These are phyloP conservation scores for Potorous gilbertii DNA, from an alignment of 2,797 vertebrate species.

Conservation along the genomic window DNA sequence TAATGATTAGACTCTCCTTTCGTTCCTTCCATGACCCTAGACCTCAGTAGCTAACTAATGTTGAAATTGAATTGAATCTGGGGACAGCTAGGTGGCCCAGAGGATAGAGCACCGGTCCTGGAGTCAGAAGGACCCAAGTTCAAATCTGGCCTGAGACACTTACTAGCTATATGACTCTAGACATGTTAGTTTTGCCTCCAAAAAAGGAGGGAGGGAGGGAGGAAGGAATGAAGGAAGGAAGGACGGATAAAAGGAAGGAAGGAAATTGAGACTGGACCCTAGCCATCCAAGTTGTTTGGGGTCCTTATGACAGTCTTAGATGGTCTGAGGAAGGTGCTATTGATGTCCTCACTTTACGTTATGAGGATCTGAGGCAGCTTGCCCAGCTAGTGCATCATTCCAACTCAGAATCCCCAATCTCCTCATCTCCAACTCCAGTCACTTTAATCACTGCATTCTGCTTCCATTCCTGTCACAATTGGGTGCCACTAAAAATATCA, in stretches of 20 bases:
- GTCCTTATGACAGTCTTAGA: neutral
- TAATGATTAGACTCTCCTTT: neutral
- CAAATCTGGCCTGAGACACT: neutral
- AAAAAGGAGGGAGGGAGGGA: neutral
- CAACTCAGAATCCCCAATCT: neutral
- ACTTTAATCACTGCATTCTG: neutral
- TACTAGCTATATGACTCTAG: neutral
- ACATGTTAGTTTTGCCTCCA: neutral
- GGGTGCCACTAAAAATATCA: neutral
- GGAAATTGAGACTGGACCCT: neutral
- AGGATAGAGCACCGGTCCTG: neutral
- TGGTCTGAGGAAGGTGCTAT: neutral
- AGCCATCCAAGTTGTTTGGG: neutral
- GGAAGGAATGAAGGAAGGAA: too few relatives aligned
- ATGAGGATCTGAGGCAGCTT: neutral
- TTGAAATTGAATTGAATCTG: neutral
- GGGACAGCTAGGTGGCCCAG: neutral
- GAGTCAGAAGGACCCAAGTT: neutral
- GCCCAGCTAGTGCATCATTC: neutral
- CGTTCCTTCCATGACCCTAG: neutral
- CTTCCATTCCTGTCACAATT: neutral
- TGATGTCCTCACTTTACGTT: neutral
- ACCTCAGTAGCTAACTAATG: neutral
- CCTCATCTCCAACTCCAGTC: neutral
- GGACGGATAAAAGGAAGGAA: too few relatives aligned